A percentile compares a stretch with the other conserved stretches of the same genome.
Evolutionary conservation across 2,888 invertebrate species (phyloP).

Genomic region (Pristionchus maxplancki): DNA sequence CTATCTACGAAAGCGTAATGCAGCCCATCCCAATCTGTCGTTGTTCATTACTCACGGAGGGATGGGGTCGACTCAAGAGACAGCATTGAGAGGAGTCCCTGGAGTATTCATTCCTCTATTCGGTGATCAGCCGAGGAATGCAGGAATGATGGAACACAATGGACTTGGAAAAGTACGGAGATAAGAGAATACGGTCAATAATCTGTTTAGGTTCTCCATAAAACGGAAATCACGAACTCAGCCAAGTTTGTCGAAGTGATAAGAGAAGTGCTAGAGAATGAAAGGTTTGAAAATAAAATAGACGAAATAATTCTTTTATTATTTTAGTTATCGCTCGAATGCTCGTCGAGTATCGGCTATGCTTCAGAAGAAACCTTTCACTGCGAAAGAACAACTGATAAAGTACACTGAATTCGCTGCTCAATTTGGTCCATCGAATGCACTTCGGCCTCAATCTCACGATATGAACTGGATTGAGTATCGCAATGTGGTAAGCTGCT

Average conservation of each 20-base stretch:
- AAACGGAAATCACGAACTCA: not conserved
- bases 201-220: slow-evolving; percentile 7
- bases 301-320: not conserved
- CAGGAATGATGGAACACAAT: slow-evolving; percentile 44
- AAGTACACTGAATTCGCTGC: slow-evolving; percentile 58
- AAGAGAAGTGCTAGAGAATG: slow-evolving; percentile 20
- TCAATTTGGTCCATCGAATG: slow-evolving; percentile 50
- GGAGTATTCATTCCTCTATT: slow-evolving; percentile 16
- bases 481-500: slow-evolving; percentile 23
- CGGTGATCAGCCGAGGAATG: slow-evolving; percentile 43
- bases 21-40: not conserved
- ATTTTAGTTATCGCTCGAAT: not conserved
- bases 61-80: slow-evolving; percentile 28
- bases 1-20: too few relatives aligned
- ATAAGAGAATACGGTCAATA: too few relatives aligned
- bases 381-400: slow-evolving; percentile 55
- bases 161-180: not conserved
- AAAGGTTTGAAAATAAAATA: not conserved
- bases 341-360: not conserved
- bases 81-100: slow-evolving; percentile 23
- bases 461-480: slow-evolving; percentile 50
- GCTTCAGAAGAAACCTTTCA: slow-evolving; percentile 51
- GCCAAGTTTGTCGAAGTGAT: not conserved
- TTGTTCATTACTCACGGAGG: slow-evolving; percentile 37
- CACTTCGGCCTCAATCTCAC: slow-evolving; percentile 9